Evolutionary conservation across 1,140 invertebrate genomes (phyloP), one percentile per base, ranked within the genome.

Genomic region (Anastrepha obliqua): DNA sequence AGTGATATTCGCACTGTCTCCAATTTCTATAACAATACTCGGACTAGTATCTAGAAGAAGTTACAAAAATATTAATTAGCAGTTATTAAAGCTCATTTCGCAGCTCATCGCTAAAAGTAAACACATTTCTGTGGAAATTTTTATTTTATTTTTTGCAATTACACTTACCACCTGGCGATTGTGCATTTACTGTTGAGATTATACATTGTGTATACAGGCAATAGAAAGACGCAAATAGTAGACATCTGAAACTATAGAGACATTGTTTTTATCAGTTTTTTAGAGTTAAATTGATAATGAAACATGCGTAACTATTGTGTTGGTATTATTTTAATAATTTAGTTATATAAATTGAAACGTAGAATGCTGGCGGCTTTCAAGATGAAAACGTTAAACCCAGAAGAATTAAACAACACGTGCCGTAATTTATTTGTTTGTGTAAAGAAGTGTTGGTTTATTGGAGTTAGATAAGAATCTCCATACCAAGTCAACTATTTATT

Each of bases 151-250:
- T 58, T 58, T 58, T 7, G 55, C 65, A n/a, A 67, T n/a, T 11
- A n/a, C 17, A 86, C 85, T 55, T 81, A 81, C 74, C 74, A 81
- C 74, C 74, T 81, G 74, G 74, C 4, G 74, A 81, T 55, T 81
- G 74, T 51, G 74, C 74, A 20, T 55, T 55, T 11, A 81, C 20
- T 2, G 51, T 81, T 17, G 17, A 81, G 47, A 81, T 55, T 29
- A 47, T 51, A 51, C 74, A 81, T 81, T 55, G 44, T 55, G 74
- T 81, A 11, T n/a, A 81, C 3, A 81, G 13, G 47, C 74, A 81
- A 55, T 81, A 81, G n/a, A 81, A 1, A 51, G 44, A 3, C 20
- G 47, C n/a, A 42, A 55, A 9, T 13, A 58, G 74, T 13, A 51
- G 47, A 29, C 74, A 81, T 81, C 47, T 81, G 47, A 81, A 55